These are phyloP conservation scores for Amphiprion clarkii DNA, from an alignment of 2,797 vertebrate species.

Conservation along the genomic window DNA sequence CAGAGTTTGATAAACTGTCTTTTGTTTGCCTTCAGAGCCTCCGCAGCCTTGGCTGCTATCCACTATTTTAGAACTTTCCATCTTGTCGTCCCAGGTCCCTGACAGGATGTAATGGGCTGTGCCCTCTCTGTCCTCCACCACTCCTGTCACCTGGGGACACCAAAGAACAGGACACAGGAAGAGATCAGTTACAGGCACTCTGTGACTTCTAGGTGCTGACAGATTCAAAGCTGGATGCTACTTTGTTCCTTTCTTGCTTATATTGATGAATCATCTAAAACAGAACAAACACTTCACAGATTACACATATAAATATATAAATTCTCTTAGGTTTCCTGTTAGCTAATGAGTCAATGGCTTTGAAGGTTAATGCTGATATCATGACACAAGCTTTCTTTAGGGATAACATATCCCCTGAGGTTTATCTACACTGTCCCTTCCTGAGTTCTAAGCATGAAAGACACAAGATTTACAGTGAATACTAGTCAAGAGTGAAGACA, in stretches of 20 bases:
- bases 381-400: not conserved
- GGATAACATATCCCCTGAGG: no score
- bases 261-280: not conserved
- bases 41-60: constrained; percentile 88
- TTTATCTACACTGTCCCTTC: not conserved
- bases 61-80: constrained; percentile 92
- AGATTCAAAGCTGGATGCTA: not conserved
- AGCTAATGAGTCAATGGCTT: not conserved
- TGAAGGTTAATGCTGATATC: not conserved
- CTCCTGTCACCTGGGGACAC: constrained; percentile 90
- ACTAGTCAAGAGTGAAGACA: not conserved
- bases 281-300: no score
- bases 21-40: constrained; percentile 90
- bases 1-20: constrained; percentile 87
- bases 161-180: constrained; percentile 21
- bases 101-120: constrained; percentile 90
- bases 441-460: not conserved
- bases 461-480: not conserved
- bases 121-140: constrained; percentile 89
- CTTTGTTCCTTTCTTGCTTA: not conserved
- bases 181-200: constrained; percentile 23
- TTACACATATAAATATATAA: no score
- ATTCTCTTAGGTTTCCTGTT: not conserved
- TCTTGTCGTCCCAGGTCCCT: constrained; percentile 97
- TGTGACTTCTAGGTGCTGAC: not conserved